A percentile compares a stretch with the other conserved stretches of the same genome.
These are phyloP conservation scores for Ceratosolen solmsi DNA, from an alignment of 1,140 invertebrate genomes.

Conservation along the genomic window DNA sequence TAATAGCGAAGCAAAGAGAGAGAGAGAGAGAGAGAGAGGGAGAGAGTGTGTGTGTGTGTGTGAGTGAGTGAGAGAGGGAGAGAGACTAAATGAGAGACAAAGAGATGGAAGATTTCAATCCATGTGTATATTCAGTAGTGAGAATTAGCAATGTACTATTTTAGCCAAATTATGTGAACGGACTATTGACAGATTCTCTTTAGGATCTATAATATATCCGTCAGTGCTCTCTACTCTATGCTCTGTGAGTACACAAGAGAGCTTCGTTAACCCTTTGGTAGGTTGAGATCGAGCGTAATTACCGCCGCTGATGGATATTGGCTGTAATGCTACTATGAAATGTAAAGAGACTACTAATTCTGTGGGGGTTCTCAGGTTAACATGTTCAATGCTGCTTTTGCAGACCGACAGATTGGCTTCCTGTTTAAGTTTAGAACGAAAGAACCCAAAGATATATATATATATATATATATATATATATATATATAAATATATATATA, in stretches of 20 bases:
- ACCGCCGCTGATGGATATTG: slow-evolving; percentile 11
- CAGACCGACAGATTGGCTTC: neutral
- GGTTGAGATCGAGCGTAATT: slow-evolving; percentile 20
- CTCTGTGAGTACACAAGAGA: slow-evolving; percentile 13
- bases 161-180: neutral
- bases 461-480: too few relatives aligned
- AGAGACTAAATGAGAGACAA: neutral
- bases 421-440: too few relatives aligned
- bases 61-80: too few relatives aligned
- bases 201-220: slow-evolving; percentile 11
- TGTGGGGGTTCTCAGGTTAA: neutral
- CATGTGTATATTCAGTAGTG: slow-evolving; percentile 17
- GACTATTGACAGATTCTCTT: slow-evolving; percentile 35
- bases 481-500: too few relatives aligned
- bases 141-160: slow-evolving; percentile 25
- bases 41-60: too few relatives aligned
- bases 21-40: neutral
- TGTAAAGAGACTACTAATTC: slow-evolving; percentile 19
- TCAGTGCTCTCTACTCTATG: neutral
- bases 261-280: slow-evolving; percentile 45
- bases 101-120: slow-evolving; percentile 15
- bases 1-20: too few relatives aligned
- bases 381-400: neutral
- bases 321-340: neutral
- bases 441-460: too few relatives aligned